Conservation (phyloP, 2,797 vertebrate species). For the Hemibagrus guttatus region DNA sequence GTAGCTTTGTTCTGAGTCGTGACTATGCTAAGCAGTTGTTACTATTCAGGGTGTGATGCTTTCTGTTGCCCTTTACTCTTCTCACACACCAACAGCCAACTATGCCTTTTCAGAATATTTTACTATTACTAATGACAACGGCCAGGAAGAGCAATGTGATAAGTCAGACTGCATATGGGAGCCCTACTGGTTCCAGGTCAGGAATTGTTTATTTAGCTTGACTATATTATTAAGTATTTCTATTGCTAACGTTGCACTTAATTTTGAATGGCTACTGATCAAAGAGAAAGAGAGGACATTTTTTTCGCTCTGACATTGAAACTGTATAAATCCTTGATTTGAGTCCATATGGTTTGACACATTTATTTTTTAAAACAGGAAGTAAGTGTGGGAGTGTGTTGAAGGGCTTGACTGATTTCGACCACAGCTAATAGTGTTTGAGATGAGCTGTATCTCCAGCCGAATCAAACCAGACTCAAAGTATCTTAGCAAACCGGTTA, state of each 20-base stretch:
- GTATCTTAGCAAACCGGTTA: neutral
- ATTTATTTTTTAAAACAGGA: neutral
- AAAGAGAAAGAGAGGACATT: neutral
- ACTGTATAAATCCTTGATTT: neutral
- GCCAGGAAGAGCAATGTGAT: neutral
- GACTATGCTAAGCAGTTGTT: conserved; percentile 32
- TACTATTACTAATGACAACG: neutral
- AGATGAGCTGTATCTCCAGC: neutral
- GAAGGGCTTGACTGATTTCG: neutral
- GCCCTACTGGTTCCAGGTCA: neutral
- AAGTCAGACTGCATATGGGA: neutral
- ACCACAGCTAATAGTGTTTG: neutral
- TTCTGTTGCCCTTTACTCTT: conserved; percentile 33
- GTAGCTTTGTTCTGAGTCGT: conserved; percentile 14
- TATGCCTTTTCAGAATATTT: neutral
- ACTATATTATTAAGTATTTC: neutral
- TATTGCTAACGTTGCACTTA: neutral
- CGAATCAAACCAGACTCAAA: neutral
- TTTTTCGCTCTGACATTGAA: neutral
- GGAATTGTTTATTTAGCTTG: neutral
- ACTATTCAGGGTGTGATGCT: conserved; percentile 21
- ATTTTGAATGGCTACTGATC: neutral
- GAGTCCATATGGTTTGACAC: neutral
- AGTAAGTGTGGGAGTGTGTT: neutral
- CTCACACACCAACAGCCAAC: neutral